Percentiles rank a stretch among this genome's conserved stretches.
These are phyloP conservation scores for Dorcus parallelipipedus DNA, from an alignment of 2,888 invertebrate species.

Conservation along the genomic window DNA sequence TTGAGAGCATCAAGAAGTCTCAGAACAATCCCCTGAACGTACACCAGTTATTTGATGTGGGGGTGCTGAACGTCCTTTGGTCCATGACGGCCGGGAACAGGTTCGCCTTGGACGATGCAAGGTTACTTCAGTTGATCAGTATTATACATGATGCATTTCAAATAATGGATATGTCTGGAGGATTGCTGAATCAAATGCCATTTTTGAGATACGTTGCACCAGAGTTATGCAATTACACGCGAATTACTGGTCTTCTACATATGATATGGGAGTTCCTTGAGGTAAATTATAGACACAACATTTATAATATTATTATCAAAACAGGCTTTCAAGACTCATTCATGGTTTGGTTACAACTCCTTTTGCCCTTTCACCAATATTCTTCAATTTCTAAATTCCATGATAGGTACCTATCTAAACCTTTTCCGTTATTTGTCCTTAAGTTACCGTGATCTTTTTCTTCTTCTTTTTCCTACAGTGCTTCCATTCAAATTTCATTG, in stretches of 20 bases:
- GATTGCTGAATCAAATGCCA: conserved; percentile 66
- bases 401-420: no score
- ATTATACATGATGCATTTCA: conserved; percentile 62
- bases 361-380: no score
- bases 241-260: conserved; percentile 51
- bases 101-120: conserved; percentile 59
- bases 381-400: no score
- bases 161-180: conserved; percentile 63
- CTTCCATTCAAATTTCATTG: no score
- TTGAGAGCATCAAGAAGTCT: conserved; percentile 46
- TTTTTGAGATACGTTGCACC: conserved; percentile 65
- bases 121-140: conserved; percentile 54
- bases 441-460: no score
- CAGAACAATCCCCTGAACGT: conserved; percentile 43
- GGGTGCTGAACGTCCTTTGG: conserved; percentile 69
- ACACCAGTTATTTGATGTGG: conserved; percentile 51
- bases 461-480: no score
- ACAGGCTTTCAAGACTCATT: no score
- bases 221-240: conserved; percentile 58
- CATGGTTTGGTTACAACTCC: no score
- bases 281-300: neutral
- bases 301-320: neutral
- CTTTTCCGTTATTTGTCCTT: no score
- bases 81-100: conserved; percentile 65
- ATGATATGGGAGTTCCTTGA: conserved; percentile 49